Base-by-base conservation (phyloP, 2,888 invertebrate genomes). In the Bruchidius siliquastri region DNA sequence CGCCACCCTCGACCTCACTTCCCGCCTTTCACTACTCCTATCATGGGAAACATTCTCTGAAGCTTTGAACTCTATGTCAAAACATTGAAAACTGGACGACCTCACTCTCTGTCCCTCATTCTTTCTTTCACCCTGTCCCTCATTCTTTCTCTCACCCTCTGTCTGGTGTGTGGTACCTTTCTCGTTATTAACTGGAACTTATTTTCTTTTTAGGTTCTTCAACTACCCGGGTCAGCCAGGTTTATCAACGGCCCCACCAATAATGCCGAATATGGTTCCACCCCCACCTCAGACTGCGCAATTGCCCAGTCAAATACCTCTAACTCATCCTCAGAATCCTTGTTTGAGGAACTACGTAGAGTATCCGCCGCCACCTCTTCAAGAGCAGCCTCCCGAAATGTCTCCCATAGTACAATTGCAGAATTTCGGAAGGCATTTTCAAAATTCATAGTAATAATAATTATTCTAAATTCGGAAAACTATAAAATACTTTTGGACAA, bases 201-300 rank as follows among this genome's bases (percentile, higher is more conserved):
- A n/a, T n/a, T n/a, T n/a, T n/a, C 74, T 74, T 83, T 84, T 20
- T 79, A 89, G 89, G 89, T 89, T 90, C 80, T 90, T 90, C 79
- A 89, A 89, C 81, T 89, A 88, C 77, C 88, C 88, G 0, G 87
- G 87, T 32, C 88, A 88, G 79, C 83, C 87, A n/a, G 85, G 86
- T 69, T 74, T 84, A 22, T 82, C 86, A 22, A 84, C 83, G 70
- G 79, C 83, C 18, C 84, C 87, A n/a, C 81, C 87, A 67, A 78
- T 87, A 70, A 82, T 87, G n/a, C 84, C 87, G 32, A 86, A 86
- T 80, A 83, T 87, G 77, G 77, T 86, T 67, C 86, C 87, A 4
- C 75, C 87, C 26, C 82, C 85, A 2, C 83, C 86, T 71, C 85
- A 84, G 26, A 83, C 86, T 71, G 85, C 84, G 77, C 76, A 86